A percentile compares a stretch with the other conserved stretches of the same genome.
These are phyloP conservation scores for Eupithecia vulgata DNA, from an alignment of 2,888 invertebrate genomes.

Conservation along the genomic window DNA sequence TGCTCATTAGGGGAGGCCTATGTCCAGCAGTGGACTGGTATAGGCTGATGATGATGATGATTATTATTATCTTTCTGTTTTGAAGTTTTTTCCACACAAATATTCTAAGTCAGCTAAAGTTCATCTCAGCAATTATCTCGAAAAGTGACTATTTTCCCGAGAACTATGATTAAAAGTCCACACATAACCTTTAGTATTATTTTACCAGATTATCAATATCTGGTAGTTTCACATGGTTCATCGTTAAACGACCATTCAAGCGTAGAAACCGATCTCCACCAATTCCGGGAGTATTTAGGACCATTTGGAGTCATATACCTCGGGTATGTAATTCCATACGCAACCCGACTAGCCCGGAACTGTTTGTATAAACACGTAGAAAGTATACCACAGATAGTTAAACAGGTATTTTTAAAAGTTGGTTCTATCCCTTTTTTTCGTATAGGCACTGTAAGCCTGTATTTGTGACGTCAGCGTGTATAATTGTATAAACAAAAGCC, in stretches of 20 bases:
- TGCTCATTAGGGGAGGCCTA: no score
- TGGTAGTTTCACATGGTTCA: background rate
- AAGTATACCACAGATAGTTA: background rate
- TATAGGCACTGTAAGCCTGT: no score
- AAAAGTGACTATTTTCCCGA: background rate
- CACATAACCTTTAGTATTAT: background rate
- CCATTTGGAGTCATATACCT: background rate
- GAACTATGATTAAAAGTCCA: background rate
- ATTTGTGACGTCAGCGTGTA: no score
- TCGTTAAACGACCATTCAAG: conserved; percentile 7
- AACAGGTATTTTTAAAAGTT: no score
- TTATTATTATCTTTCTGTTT: no score
- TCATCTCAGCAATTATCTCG: background rate
- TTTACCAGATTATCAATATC: conserved; percentile 2
- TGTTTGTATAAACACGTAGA: background rate
- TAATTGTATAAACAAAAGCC: no score
- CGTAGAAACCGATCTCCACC: background rate
- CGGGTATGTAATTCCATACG: conserved; percentile 8
- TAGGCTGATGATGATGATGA: no score
- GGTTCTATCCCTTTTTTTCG: background rate
- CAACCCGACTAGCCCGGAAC: background rate
- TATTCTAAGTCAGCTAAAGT: background rate
- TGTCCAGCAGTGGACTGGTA: no score
- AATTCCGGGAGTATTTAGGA: conserved; percentile 8
- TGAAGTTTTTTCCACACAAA: background rate